phyloP scores from a whole-genome alignment of 2,113 vertebrate genomes.

The rabbit (Oryctolagus cuniculus) region DNA sequence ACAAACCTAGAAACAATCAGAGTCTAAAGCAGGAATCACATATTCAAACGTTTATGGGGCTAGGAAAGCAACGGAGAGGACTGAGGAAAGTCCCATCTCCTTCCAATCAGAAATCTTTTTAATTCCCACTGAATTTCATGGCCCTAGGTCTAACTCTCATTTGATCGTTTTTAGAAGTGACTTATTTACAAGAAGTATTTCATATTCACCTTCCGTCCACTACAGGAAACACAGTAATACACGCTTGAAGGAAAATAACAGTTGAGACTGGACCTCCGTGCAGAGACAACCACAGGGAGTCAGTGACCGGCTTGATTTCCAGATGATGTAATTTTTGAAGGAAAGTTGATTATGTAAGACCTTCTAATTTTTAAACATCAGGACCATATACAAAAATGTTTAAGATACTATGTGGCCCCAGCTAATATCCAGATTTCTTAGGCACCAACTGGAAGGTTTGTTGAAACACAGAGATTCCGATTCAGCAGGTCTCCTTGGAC shows the following conservation, averaged over 20 bases:
- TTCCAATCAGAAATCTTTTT: not conserved
- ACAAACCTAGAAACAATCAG: not conserved
- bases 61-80: not conserved
- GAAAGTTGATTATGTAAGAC: slow-evolving; percentile 2
- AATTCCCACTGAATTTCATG: not conserved
- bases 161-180: not conserved
- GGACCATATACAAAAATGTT: not conserved
- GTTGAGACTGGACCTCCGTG: not conserved
- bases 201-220: not conserved
- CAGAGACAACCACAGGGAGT: not conserved
- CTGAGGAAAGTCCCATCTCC: not conserved
- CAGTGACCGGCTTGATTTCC: not conserved
- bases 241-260: not conserved
- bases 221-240: not conserved
- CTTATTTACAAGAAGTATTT: not conserved
- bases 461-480: not conserved
- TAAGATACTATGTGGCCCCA: not conserved
- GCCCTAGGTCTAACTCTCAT: not conserved
- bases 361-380: slow-evolving; percentile 37
- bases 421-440: not conserved
- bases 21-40: not conserved
- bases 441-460: not conserved
- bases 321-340: not conserved
- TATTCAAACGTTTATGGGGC: not conserved
- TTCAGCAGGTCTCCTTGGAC: not conserved